phyloP scores from a whole-genome alignment of 2,888 invertebrate genomes.

The Electrophaes corylata region DNA sequence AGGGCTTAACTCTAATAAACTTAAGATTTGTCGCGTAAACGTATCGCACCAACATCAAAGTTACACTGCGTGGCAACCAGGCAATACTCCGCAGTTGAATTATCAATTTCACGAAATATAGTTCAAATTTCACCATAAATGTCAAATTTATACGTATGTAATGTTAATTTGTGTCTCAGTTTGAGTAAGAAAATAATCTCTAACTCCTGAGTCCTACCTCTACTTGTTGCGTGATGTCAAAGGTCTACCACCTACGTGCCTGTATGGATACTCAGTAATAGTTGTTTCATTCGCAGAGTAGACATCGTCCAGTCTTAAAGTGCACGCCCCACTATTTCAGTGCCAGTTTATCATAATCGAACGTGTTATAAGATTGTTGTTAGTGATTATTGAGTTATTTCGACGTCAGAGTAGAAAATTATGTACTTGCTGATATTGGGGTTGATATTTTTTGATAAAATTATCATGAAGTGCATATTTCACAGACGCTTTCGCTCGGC shows the following conservation, averaged over 20 bases:
- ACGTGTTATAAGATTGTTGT: conserved; percentile 27
- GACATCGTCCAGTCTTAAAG: too few relatives aligned
- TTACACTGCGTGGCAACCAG: too few relatives aligned
- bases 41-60: too few relatives aligned
- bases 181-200: conserved; percentile 5
- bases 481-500: not conserved
- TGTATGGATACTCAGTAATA: conserved; percentile 62
- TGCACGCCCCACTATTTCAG: too few relatives aligned
- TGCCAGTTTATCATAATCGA: conserved; percentile 34
- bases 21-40: too few relatives aligned
- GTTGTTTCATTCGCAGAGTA: too few relatives aligned
- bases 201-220: conserved; percentile 20
- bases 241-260: conserved; percentile 76
- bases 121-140: too few relatives aligned
- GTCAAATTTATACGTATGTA: too few relatives aligned
- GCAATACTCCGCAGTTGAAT: too few relatives aligned
- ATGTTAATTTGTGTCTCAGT: not conserved
- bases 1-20: too few relatives aligned
- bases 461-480: not conserved
- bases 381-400: conserved; percentile 11
- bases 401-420: not conserved
- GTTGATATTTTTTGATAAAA: not conserved
- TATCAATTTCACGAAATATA: too few relatives aligned
- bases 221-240: conserved; percentile 74
- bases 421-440: too few relatives aligned